A percentile compares a stretch with the other conserved stretches of the same genome.
Evolutionary conservation across 2,113 vertebrate genomes (phyloP).

Genomic region (Cephalopterus ornatus): DNA sequence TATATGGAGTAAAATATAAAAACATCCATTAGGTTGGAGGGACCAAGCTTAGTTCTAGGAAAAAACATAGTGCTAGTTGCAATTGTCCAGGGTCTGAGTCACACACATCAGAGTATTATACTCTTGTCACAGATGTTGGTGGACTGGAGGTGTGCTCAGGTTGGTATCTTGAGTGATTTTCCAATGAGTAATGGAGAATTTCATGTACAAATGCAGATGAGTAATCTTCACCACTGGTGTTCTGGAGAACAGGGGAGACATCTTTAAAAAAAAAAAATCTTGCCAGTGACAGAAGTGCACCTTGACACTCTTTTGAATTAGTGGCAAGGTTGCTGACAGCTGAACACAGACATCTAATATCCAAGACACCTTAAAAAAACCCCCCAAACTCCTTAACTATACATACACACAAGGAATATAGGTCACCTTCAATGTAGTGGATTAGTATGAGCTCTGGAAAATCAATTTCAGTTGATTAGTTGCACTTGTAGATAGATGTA

Average conservation of each 20-base stretch:
- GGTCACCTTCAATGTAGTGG: background rate
- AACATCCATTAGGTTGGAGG: background rate
- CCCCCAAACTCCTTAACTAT: background rate
- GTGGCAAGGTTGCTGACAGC: background rate
- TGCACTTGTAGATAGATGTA: background rate
- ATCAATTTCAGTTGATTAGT: background rate
- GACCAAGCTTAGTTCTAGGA: background rate
- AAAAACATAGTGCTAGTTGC: background rate
- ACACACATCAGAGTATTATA: rapidly evolving
- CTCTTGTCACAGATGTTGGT: background rate
- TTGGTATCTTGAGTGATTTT: background rate
- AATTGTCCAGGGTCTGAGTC: background rate
- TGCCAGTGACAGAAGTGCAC: background rate
- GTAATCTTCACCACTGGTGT: background rate
- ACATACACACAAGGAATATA: background rate
- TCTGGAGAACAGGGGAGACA: background rate
- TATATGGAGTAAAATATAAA: background rate
- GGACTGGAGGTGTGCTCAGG: background rate
- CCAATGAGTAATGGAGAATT: background rate
- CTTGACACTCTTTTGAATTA: background rate
- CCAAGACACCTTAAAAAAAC: background rate
- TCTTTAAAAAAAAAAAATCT: background rate
- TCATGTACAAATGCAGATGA: background rate
- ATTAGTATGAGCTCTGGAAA: background rate
- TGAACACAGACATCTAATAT: background rate